phyloP scores from a whole-genome alignment of 2,888 invertebrate genomes.

The Melieria crassipennis region DNA sequence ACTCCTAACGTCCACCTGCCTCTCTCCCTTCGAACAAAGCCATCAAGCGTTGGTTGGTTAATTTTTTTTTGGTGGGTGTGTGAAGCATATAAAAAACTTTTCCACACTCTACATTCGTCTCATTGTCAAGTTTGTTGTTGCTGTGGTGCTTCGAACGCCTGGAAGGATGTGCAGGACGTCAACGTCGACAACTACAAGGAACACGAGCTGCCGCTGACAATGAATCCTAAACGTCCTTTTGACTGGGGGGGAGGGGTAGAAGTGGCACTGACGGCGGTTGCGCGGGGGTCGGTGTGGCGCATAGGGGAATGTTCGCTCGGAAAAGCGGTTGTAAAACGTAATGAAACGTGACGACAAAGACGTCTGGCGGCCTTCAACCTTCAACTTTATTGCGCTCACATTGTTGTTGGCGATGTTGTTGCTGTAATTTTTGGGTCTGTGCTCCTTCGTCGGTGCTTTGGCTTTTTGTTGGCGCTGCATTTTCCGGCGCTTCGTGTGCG shows the following conservation, averaged over 20 bases:
- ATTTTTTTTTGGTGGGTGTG: too few relatives aligned
- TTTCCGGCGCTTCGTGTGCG: background rate
- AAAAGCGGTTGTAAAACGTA: conserved; percentile 22
- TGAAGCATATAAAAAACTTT: too few relatives aligned
- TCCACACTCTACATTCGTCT: too few relatives aligned
- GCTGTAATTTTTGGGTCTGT: conserved; percentile 14
- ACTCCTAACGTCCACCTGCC: too few relatives aligned
- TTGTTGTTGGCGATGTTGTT: conserved; percentile 19
- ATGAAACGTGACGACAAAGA: conserved; percentile 41
- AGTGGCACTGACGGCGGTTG: background rate
- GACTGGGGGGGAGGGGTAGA: background rate
- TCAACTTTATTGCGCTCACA: conserved; percentile 27
- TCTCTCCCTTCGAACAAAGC: too few relatives aligned
- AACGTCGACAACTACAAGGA: background rate
- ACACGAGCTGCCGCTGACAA: conserved; percentile 8
- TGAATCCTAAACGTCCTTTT: background rate
- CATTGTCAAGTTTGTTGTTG: too few relatives aligned
- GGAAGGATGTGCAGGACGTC: too few relatives aligned
- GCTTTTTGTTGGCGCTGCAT: too few relatives aligned
- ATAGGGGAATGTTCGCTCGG: conserved; percentile 14
- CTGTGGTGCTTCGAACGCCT: too few relatives aligned
- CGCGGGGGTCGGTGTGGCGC: background rate
- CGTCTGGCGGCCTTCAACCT: conserved; percentile 63
- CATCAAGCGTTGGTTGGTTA: too few relatives aligned
- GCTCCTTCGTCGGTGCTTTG: background rate